Evolutionary conservation across 1,140 invertebrate genomes (phyloP), one percentile per base, ranked within the genome.

Genomic region (Bombus fervidus): DNA sequence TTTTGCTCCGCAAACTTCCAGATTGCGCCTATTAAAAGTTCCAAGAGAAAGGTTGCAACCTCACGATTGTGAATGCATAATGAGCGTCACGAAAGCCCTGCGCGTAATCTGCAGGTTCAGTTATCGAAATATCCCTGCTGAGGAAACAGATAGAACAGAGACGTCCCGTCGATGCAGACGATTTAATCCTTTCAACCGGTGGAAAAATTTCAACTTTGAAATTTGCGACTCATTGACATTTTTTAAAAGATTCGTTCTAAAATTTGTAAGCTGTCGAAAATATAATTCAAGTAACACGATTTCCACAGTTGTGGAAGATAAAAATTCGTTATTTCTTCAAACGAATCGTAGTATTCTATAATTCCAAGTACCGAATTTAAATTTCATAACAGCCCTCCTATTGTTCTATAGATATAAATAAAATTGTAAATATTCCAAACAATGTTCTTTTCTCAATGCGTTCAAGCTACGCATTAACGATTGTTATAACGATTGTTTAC

Each of bases 21-120:
- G 57, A 79, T 80, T 68, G 72, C 53, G 22, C 13, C 31, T 15
- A 86, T 86, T 68, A 83, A 82, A 88, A 86, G 47, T 88, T 88
- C 31, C 13, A 28, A 18, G 6, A 1, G 43, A 25, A 6, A 31
- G 22, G 6, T 39, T 62, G 9, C 37, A 18, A 34, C 13, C 8
- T 10, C 10, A 31, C 57, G 25, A 28, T n/a, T 0, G 6, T 10
- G 84, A 86, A 88, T 86, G 62, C 75, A 68, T 82, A 78, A 88
- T 75, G 69, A 75, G 13, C 47, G 25, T 10, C 6, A 3, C 47
- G 39, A 79, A 62, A 41, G 76, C 69, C 41, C 31, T 72, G 37
- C 76, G 37, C 68, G 74, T 13, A 28, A 71, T 82, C n/a, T 31
- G 39, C 0, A 9, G 5, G 12, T 31, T 53, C 53, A 72, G 53